A percentile compares a stretch with the other conserved stretches of the same genome.
Evolutionary conservation across 2,113 vertebrate genomes (phyloP).

Genomic region (Sander vitreus): DNA sequence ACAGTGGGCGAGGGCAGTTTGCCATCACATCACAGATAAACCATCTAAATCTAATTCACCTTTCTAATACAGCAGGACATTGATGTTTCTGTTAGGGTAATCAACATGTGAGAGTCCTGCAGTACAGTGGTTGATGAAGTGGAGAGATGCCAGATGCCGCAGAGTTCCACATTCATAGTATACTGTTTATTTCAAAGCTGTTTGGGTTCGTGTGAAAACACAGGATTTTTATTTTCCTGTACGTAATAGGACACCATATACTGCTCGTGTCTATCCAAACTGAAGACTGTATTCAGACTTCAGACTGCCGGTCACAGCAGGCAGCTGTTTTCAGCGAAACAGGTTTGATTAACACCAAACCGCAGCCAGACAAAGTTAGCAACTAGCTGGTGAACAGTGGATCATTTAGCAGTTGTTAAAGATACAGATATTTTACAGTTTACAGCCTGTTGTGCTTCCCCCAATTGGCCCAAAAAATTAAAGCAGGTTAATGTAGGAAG

Average conservation of each 20-base stretch:
- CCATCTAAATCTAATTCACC: slow-evolving; percentile 39
- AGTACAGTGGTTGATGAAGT: slow-evolving; percentile 6
- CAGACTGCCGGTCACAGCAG: background rate
- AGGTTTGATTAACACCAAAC: background rate
- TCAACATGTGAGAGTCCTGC: slow-evolving; percentile 14
- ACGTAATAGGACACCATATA: background rate
- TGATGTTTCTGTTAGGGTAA: slow-evolving; percentile 38
- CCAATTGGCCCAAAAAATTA: background rate
- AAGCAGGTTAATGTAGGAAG: background rate
- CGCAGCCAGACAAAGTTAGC: background rate
- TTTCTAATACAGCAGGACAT: slow-evolving; percentile 30
- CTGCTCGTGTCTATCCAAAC: background rate
- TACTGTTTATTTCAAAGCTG: background rate
- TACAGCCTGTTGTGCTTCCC: background rate
- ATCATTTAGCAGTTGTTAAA: background rate
- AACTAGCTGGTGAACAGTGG: background rate
- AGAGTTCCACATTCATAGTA: background rate
- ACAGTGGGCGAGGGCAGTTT: slow-evolving; percentile 34
- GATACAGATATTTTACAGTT: background rate
- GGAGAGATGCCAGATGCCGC: slow-evolving; percentile 2
- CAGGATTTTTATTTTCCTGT: background rate
- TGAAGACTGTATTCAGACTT: background rate
- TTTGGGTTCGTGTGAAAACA: background rate
- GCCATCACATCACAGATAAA: slow-evolving; percentile 26
- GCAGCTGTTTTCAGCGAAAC: background rate